Conservation (phyloP, 2,113 vertebrate genomes). For the Scortum barcoo region DNA sequence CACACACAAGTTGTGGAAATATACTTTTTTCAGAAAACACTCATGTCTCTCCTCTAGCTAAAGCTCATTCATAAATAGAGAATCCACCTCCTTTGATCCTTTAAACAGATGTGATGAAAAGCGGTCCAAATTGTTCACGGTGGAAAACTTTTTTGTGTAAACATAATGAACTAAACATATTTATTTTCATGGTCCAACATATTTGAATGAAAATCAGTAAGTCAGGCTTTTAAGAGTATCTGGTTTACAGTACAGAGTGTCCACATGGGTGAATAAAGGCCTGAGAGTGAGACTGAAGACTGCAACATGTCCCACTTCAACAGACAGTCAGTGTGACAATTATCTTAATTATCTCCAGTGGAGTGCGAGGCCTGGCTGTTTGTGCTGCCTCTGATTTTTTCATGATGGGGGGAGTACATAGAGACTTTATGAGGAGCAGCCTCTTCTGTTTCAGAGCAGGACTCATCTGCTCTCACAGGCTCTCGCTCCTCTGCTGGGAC, state of each 20-base stretch:
- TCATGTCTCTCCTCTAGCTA: neutral
- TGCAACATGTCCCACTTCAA: slow-evolving; percentile 31
- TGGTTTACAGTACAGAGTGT: neutral
- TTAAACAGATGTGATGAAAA: slow-evolving; percentile 6
- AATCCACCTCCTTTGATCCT: slow-evolving; percentile 1
- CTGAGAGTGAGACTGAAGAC: slow-evolving; percentile 5
- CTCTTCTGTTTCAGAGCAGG: slow-evolving; percentile 18
- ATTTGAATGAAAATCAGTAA: neutral
- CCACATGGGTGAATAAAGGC: neutral
- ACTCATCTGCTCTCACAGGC: slow-evolving; percentile 58
- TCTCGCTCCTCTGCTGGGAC: slow-evolving; percentile 50
- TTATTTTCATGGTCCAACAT: neutral
- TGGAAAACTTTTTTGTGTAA: neutral
- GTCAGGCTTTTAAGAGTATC: neutral
- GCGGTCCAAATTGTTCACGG: neutral
- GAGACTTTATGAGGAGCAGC: slow-evolving; percentile 63
- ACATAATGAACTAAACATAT: neutral
- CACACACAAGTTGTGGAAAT: neutral
- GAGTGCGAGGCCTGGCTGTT: slow-evolving; percentile 43
- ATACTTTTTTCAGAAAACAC: neutral
- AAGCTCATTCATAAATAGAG: slow-evolving; percentile 28
- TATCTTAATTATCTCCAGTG: slow-evolving; percentile 62
- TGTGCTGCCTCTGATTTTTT: slow-evolving; percentile 47
- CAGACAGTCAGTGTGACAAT: slow-evolving; percentile 39
- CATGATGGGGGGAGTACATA: slow-evolving; percentile 17